phyloP scores from a whole-genome alignment of 2,888 invertebrate genomes.

The Seira musarum region DNA sequence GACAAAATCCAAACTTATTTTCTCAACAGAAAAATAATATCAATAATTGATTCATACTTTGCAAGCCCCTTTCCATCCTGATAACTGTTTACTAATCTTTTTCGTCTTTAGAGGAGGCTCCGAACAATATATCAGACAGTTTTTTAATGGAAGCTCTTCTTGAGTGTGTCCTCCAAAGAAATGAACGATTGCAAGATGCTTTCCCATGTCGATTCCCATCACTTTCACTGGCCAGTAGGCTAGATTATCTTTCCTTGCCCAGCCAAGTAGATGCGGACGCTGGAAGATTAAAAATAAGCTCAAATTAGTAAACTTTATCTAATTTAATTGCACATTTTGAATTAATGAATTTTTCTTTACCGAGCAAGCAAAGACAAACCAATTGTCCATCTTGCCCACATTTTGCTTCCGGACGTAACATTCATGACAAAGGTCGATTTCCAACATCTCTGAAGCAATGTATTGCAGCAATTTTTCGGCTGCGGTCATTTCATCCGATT shows the following conservation, averaged over 20 bases:
- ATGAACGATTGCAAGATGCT: slow-evolving; percentile 82
- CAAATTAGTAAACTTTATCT: background rate
- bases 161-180: slow-evolving; percentile 94
- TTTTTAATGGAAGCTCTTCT: slow-evolving; percentile 79
- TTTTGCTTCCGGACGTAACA: slow-evolving; percentile 91
- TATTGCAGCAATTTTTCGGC: slow-evolving; percentile 87
- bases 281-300: background rate
- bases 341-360: slow-evolving; percentile 35
- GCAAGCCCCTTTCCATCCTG: slow-evolving; percentile 77
- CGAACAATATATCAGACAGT: slow-evolving; percentile 86
- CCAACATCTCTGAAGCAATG: slow-evolving; percentile 89
- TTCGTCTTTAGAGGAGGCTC: slow-evolving; percentile 75
- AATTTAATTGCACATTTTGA: background rate
- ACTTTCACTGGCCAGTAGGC: slow-evolving; percentile 98
- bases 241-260: slow-evolving; percentile 97
- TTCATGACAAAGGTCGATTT: slow-evolving; percentile 93
- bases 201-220: slow-evolving; percentile 79
- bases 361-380: slow-evolving; percentile 91
- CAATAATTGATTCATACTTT: slow-evolving; percentile 20
- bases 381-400: slow-evolving; percentile 78
- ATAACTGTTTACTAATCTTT: slow-evolving; percentile 74
- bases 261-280: slow-evolving; percentile 91
- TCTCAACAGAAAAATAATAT: background rate
- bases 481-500: slow-evolving; percentile 75
- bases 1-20: background rate